Conservation (phyloP, 1,140 invertebrate genomes). For the Cryptotermes secundus region DNA sequence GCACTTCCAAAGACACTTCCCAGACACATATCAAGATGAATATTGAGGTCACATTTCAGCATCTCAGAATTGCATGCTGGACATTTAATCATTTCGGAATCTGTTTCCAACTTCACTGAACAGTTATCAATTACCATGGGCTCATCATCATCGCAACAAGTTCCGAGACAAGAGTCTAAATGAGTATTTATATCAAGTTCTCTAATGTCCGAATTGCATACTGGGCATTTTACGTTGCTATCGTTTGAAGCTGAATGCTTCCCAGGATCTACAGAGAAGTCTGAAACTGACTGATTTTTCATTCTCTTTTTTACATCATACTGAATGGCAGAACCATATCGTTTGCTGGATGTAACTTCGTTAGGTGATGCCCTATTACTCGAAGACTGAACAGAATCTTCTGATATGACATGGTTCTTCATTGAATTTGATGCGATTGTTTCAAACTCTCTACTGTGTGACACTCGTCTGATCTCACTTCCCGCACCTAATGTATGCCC, state of each 20-base stretch:
- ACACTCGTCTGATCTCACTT: neutral
- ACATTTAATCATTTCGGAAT: neutral
- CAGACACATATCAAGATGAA: neutral
- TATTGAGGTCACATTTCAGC: neutral
- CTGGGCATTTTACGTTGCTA: slow-evolving; percentile 51
- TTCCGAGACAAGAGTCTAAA: slow-evolving; percentile 54
- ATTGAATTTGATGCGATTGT: neutral
- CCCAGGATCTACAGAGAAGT: neutral
- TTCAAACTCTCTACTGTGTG: neutral
- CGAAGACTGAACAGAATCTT: neutral
- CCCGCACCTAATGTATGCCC: neutral
- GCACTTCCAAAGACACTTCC: neutral
- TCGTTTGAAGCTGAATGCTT: neutral
- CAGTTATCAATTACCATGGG: neutral
- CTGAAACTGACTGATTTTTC: neutral
- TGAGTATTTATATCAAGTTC: slow-evolving; percentile 53
- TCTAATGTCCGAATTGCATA: slow-evolving; percentile 51
- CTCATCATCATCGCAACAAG: neutral
- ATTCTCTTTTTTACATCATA: neutral
- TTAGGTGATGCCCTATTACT: neutral
- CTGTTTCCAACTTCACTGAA: neutral
- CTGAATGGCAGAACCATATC: neutral
- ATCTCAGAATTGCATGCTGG: neutral
- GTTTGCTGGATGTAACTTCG: neutral
- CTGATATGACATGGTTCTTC: neutral